Evolutionary conservation across 1,140 invertebrate species (phyloP).

Genomic region (Drosophila miranda): DNA sequence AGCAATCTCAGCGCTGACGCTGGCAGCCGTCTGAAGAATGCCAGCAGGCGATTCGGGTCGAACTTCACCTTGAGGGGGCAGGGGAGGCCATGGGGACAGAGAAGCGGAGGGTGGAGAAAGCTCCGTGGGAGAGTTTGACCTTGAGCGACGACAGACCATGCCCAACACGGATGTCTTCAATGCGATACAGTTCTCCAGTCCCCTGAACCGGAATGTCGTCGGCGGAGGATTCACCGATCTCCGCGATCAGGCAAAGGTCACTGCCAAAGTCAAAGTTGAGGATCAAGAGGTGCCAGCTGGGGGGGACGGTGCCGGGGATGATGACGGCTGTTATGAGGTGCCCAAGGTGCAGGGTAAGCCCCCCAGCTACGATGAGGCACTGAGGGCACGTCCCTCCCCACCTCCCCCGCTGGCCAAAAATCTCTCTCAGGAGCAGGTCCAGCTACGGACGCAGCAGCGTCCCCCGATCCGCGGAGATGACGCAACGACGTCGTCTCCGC

Average conservation of each 20-base stretch:
- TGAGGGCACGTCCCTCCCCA: slow-evolving; percentile 41
- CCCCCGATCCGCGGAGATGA: slow-evolving; percentile 10
- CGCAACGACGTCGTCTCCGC: slow-evolving; percentile 29
- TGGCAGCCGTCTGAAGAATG: slow-evolving; percentile 58
- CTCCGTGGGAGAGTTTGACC: slow-evolving; percentile 17
- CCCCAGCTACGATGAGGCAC: slow-evolving; percentile 64
- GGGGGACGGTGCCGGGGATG: neutral
- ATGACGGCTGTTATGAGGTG: slow-evolving; percentile 68
- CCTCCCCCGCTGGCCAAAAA: slow-evolving; percentile 37
- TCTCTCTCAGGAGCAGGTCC: slow-evolving; percentile 58
- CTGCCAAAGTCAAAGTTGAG: no score
- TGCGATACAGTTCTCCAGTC: slow-evolving; percentile 75
- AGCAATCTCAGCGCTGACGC: slow-evolving; percentile 70
- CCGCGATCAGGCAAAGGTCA: slow-evolving; percentile 9
- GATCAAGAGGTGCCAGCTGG: no score
- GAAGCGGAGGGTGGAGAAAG: neutral
- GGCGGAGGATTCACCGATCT: slow-evolving; percentile 50
- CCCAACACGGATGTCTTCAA: slow-evolving; percentile 76
- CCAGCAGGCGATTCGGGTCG: slow-evolving; percentile 61
- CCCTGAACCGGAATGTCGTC: slow-evolving; percentile 52
- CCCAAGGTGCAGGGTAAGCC: slow-evolving; percentile 53
- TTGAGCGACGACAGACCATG: slow-evolving; percentile 72
- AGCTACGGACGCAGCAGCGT: slow-evolving; percentile 46
- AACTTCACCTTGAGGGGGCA: slow-evolving; percentile 64
- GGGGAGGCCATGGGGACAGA: slow-evolving; percentile 24